phyloP scores from a whole-genome alignment of 2,888 invertebrate genomes.

The Subacronicta megacephala region DNA sequence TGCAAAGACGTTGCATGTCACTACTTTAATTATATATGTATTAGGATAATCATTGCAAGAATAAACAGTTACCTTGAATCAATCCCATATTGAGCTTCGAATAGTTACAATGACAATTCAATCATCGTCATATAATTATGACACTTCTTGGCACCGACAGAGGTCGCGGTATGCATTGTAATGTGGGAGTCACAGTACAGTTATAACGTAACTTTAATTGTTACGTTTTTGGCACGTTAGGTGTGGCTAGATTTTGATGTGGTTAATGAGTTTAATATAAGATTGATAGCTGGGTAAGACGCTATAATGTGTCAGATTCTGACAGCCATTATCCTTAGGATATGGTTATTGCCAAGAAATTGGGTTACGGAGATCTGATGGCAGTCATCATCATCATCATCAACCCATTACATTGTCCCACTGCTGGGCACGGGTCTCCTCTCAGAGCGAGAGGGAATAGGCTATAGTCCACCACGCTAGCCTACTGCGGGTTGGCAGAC shows the following conservation, averaged over 20 bases:
- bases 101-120: constrained; percentile 29
- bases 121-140: constrained; percentile 43
- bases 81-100: neutral
- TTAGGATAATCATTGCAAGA: neutral
- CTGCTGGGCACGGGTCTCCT: too few relatives aligned
- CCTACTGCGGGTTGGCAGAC: too few relatives aligned
- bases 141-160: constrained; percentile 35
- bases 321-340: too few relatives aligned
- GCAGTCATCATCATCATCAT: too few relatives aligned
- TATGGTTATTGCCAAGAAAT: too few relatives aligned
- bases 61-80: constrained; percentile 1
- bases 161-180: constrained; percentile 44
- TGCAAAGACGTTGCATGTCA: too few relatives aligned
- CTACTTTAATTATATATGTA: too few relatives aligned
- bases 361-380: too few relatives aligned
- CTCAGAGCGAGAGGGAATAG: too few relatives aligned
- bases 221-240: constrained; percentile 38
- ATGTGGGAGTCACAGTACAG: constrained; percentile 49
- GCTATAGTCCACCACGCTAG: too few relatives aligned
- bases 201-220: constrained; percentile 55
- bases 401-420: too few relatives aligned
- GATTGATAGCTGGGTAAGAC: neutral
- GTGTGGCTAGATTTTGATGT: neutral
- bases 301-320: neutral
- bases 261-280: too few relatives aligned